Percentiles rank a stretch among this genome's conserved stretches.
Evolutionary conservation across 2,797 vertebrate genomes (phyloP).

Genomic region (Sebastes cheni): DNA sequence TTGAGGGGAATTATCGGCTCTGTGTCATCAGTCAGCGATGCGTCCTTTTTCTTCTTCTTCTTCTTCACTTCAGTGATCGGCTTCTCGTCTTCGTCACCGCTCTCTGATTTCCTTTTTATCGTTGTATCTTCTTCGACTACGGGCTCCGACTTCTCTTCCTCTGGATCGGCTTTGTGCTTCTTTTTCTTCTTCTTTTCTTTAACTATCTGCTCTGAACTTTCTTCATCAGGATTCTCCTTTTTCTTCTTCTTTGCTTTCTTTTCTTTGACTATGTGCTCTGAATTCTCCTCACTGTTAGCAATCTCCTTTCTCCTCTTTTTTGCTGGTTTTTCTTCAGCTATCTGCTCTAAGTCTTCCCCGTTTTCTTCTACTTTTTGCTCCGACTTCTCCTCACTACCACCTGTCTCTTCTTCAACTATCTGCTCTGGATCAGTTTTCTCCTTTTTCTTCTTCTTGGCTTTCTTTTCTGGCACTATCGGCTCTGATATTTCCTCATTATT

Average conservation of each 20-base stretch:
- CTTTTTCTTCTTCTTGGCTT: slow-evolving; percentile 30
- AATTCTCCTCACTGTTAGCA: background rate
- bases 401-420: background rate
- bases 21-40: background rate
- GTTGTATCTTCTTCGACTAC: background rate
- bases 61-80: background rate
- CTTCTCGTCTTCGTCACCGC: background rate
- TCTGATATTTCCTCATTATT: background rate
- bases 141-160: background rate
- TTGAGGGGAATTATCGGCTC: background rate
- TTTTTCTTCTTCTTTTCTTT: slow-evolving; percentile 35
- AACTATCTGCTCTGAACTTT: background rate
- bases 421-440: background rate
- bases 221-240: background rate
- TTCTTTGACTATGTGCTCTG: background rate
- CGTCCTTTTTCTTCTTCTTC: slow-evolving; percentile 38
- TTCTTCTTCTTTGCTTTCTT: slow-evolving; percentile 40
- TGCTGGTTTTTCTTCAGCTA: slow-evolving; percentile 1
- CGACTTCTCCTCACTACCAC: background rate
- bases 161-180: background rate
- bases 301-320: slow-evolving; percentile 13
- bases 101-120: background rate
- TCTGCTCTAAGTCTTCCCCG: background rate
- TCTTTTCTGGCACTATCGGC: background rate
- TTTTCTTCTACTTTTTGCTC: background rate